A percentile compares a stretch with the other conserved stretches of the same genome.
Evolutionary conservation across 2,113 vertebrate genomes (phyloP).

Genomic region (Urocolius indicus): DNA sequence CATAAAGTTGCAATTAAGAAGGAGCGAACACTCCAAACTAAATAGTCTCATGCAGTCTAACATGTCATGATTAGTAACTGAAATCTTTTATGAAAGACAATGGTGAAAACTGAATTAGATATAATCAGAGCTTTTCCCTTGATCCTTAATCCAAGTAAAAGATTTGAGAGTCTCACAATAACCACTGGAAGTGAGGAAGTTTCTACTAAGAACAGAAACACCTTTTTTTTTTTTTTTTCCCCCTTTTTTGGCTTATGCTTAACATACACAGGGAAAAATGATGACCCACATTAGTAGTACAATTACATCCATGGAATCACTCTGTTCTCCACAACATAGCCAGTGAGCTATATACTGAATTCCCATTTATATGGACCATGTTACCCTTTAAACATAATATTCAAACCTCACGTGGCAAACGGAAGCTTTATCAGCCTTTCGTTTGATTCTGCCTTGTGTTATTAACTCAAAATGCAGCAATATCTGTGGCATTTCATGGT

Average conservation of each 20-base stretch:
- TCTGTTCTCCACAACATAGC: neutral
- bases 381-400: neutral
- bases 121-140: neutral
- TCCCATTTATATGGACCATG: neutral
- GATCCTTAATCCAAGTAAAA: neutral
- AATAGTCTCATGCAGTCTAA: neutral
- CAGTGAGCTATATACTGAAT: neutral
- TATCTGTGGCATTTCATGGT: conserved; percentile 47
- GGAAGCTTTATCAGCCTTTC: conserved; percentile 22
- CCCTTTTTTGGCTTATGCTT: neutral
- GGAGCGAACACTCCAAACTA: neutral
- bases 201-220: neutral
- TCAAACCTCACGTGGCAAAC: neutral
- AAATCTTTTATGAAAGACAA: neutral
- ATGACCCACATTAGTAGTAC: neutral
- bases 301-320: neutral
- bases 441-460: neutral
- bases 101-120: neutral
- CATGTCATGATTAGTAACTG: neutral
- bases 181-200: neutral
- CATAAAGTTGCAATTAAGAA: neutral
- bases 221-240: too few relatives aligned
- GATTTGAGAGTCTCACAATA: neutral
- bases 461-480: conserved; percentile 26
- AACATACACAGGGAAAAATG: neutral